phyloP scores from a whole-genome alignment of 2,113 vertebrate species.

The human (Homo sapiens) region GRCh38 chr11:121624001-121624500 shows the following conservation, averaged over 20 bases:
- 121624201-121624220: not conserved
- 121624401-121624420: not conserved
- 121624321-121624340: not conserved
- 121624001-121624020: too few relatives aligned
- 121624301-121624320: not conserved
- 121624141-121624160: too few relatives aligned
- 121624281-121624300: not conserved
- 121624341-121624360: not conserved
- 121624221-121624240: not conserved
- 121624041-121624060: too few relatives aligned
- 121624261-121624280: fast-evolving
- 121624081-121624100: too few relatives aligned
- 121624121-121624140: too few relatives aligned
- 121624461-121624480: not conserved
- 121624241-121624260: not conserved
- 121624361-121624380: not conserved
- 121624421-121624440: not conserved
- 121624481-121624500: not conserved
- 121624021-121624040: too few relatives aligned
- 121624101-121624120: too few relatives aligned
- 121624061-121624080: too few relatives aligned
- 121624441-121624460: not conserved
- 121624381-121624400: not conserved
- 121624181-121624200: too few relatives aligned
- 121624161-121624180: too few relatives aligned